These are phyloP conservation scores for Leptinotarsa tumamoca DNA, from an alignment of 2,888 invertebrate genomes.

Conservation along the genomic window DNA sequence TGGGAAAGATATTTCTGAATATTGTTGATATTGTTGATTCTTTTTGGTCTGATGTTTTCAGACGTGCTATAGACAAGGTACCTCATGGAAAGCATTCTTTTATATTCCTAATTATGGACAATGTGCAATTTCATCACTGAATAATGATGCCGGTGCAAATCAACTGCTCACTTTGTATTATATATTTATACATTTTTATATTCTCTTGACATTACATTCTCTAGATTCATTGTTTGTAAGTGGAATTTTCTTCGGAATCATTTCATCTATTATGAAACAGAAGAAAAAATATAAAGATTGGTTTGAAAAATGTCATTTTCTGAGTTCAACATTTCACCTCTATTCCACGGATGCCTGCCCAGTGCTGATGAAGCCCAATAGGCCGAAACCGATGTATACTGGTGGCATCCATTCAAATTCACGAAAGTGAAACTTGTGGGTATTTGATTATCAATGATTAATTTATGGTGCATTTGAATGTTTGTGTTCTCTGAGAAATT, in stretches of 20 bases:
- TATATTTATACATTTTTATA: background rate
- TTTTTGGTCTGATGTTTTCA: conserved; percentile 45
- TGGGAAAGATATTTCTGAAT: background rate
- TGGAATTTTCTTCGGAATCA: no score
- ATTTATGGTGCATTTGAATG: background rate
- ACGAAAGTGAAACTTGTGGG: background rate
- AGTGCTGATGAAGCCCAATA: no score
- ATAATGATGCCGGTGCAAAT: conserved; percentile 35
- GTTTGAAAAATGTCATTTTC: no score
- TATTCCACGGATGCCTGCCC: background rate
- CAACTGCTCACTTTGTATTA: conserved; percentile 6
- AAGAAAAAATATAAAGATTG: no score
- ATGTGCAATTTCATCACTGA: conserved; percentile 60
- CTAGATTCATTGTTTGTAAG: background rate
- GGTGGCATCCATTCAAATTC: no score
- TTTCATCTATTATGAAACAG: no score
- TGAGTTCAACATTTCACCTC: background rate
- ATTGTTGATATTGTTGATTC: conserved; percentile 13
- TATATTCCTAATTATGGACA: conserved; percentile 61
- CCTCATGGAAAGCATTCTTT: conserved; percentile 60
- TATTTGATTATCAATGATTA: background rate
- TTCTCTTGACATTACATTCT: background rate
- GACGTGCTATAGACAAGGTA: conserved; percentile 67
- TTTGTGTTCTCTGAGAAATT: background rate
- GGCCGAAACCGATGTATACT: no score